A percentile compares a stretch with the other conserved stretches of the same genome.
Conservation (phyloP, 2,888 invertebrate species). For the Incurvaria masculella region DNA sequence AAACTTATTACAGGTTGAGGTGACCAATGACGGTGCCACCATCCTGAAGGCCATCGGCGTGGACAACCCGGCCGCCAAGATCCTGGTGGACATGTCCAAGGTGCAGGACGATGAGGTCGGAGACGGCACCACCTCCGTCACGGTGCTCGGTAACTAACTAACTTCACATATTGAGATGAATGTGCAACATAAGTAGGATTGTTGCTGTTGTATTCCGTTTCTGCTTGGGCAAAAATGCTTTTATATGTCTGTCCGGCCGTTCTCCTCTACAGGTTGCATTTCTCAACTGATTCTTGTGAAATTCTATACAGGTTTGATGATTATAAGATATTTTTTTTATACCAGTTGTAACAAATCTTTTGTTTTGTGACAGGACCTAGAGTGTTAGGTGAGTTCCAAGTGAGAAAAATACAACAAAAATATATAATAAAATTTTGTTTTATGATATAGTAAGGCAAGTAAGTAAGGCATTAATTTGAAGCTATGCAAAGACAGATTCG, state of each 20-base stretch:
- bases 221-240: no score
- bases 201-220: not conserved
- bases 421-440: not conserved
- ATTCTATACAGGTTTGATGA: no score
- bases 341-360: not conserved
- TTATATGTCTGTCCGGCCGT: no score
- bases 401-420: not conserved
- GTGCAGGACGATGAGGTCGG: constrained; percentile 99
- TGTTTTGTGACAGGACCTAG: no score
- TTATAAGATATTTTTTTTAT: not conserved
- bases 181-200: not conserved
- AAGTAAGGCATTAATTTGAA: no score
- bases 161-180: no score
- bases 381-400: no score
- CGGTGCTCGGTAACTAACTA: constrained; percentile 68
- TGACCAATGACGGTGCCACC: constrained; percentile 99
- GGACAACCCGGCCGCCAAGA: constrained; percentile 98
- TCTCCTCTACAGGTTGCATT: no score
- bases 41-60: constrained; percentile 95
- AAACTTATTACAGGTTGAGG: constrained; percentile 74
- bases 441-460: no score
- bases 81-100: constrained; percentile 97
- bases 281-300: no score
- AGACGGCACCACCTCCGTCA: constrained; percentile 99
- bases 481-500: no score